These are phyloP conservation scores for Drosophila setosimentum DNA, from an alignment of 2,888 invertebrate genomes.

Conservation along the genomic window DNA sequence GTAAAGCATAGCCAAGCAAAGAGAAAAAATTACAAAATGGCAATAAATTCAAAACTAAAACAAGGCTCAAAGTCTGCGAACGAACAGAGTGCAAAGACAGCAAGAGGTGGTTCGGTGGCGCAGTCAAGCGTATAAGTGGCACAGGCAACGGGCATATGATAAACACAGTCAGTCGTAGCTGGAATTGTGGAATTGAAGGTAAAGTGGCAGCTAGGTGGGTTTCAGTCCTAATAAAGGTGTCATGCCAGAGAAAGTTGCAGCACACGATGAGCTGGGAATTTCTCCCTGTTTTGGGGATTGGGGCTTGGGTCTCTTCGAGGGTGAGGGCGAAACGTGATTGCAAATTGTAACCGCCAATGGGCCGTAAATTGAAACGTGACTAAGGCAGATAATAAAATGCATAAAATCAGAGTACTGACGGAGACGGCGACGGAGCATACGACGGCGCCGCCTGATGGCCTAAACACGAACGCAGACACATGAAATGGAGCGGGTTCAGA, in stretches of 20 bases:
- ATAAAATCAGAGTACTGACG: conserved; percentile 81
- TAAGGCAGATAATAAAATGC: conserved; percentile 83
- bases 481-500: conserved; percentile 31
- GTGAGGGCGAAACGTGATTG: conserved; percentile 81
- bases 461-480: conserved; percentile 61
- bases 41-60: conserved; percentile 82
- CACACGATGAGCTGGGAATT: conserved; percentile 23
- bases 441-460: conserved; percentile 47
- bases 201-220: conserved; percentile 39
- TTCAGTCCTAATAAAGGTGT: conserved; percentile 72
- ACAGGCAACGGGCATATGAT: conserved; percentile 72
- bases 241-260: conserved; percentile 69
- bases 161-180: conserved; percentile 58
- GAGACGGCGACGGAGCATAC: conserved; percentile 11
- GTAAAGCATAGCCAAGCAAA: conserved; percentile 19
- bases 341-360: conserved; percentile 85
- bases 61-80: conserved; percentile 52
- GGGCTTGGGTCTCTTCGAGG: conserved; percentile 16
- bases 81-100: conserved; percentile 14
- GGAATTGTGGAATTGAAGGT: conserved; percentile 24
- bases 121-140: conserved; percentile 66
- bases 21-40: conserved; percentile 71
- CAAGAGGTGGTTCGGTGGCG: conserved; percentile 33
- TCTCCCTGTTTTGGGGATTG: conserved; percentile 7
- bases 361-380: conserved; percentile 85